Base-by-base conservation (phyloP, 2,113 vertebrate genomes). In the Takifugu flavidus region DNA sequence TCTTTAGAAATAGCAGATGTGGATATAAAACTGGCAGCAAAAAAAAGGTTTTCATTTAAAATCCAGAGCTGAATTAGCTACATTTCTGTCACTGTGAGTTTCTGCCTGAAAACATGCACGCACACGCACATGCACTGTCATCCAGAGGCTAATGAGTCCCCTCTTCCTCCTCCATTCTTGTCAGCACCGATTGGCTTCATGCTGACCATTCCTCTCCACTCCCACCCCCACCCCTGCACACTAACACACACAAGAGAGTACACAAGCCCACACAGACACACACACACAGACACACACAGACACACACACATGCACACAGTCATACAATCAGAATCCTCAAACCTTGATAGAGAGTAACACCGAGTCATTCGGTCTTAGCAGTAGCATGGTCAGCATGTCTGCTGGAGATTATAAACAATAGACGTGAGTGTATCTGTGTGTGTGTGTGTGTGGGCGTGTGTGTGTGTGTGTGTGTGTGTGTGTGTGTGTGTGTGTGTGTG, bases 311-410 rank as follows among this genome's bases (percentile, higher is more conserved):
- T 20, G 20, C 20, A 20, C 20, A 20, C 20, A 20, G 20, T 20
- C 20, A 20, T 20, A 20, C 53, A 62, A 53, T 59, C 71, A 65
- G 49, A 58, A 61, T 53, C 55, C 31, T 26, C 61, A 65, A 84
- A 59, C 69, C 67, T 74, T 81, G 71, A 67, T 46, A 49, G 44
- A 70, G 62, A 12, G 65, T 70, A 68, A 69, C 78, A 73, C 66
- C 88, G 82, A 86, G 87, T 90, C 83, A 89, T 85, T 89, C 78
- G 85, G 76, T 72, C 63, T 88, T 79, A 82, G 70, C 64, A 25
- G 72, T 53, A 63, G 53, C 66, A 47, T 53, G 59, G 70, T 54
- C 3, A 5, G 44, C 58, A 51, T 67, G 58, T 62, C 49, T 49
- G 56, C 75, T 51, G 27, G 53, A 53, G 69, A 49, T 67, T 72